Evolutionary conservation across 2,888 invertebrate species (phyloP).

Genomic region (Lepas anatifera): DNA sequence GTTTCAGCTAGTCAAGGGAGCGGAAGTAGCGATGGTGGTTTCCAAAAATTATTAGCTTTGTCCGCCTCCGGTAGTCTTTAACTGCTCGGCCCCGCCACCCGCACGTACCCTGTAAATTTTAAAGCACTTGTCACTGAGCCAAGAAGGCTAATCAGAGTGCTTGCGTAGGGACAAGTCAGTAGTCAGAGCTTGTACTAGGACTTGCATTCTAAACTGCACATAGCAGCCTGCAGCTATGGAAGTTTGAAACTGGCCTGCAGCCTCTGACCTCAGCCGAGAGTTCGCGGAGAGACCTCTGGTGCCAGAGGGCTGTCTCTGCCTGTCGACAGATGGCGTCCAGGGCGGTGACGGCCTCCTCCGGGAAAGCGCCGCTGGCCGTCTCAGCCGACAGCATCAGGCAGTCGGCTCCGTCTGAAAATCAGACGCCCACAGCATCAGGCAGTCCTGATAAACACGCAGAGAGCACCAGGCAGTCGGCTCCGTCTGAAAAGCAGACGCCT

Average conservation of each 20-base stretch:
- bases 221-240: no score
- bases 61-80: no score
- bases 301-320: slow-evolving; percentile 93
- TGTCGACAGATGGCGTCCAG: slow-evolving; percentile 93
- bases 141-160: not conserved
- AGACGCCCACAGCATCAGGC: not conserved
- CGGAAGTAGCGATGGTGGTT: no score
- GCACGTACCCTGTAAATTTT: not conserved
- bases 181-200: not conserved
- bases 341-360: slow-evolving; percentile 56
- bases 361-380: slow-evolving; percentile 95
- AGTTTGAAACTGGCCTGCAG: no score
- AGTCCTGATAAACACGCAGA: not conserved
- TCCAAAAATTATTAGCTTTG: no score
- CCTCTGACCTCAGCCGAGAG: slow-evolving; percentile 43
- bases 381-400: slow-evolving; percentile 99
- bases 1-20: no score
- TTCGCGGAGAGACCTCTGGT: slow-evolving; percentile 75
- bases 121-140: not conserved
- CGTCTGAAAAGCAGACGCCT: no score
- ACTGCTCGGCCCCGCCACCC: not conserved
- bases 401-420: slow-evolving; percentile 83
- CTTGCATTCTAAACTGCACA: no score
- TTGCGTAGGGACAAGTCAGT: not conserved
- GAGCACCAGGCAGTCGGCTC: not conserved